Percentiles rank a stretch among this genome's conserved stretches.
These are phyloP conservation scores for Loriculus beryllinus DNA, from an alignment of 2,797 vertebrate species.

Conservation along the genomic window DNA sequence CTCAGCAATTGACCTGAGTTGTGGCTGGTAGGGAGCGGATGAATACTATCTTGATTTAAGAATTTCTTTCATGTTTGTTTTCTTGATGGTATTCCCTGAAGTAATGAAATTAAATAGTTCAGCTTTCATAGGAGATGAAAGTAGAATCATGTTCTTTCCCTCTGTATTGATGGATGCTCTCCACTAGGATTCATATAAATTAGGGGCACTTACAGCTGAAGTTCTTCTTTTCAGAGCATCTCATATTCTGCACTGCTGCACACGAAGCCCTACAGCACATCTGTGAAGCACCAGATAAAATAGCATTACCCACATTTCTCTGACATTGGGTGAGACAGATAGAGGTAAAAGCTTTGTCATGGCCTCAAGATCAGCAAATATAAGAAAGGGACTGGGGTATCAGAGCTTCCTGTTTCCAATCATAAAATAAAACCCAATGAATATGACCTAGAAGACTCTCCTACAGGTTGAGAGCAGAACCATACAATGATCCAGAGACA, in stretches of 20 bases:
- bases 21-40: neutral
- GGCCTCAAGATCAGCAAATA: neutral
- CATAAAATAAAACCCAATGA: neutral
- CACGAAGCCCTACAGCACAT: neutral
- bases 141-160: neutral
- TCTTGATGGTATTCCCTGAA: neutral
- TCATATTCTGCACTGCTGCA: neutral
- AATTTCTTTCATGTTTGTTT: neutral
- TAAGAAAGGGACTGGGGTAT: neutral
- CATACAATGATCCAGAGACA: rapidly evolving
- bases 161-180: neutral
- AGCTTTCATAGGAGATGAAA: neutral
- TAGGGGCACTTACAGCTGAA: neutral
- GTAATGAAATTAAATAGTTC: neutral
- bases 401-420: neutral
- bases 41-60: neutral
- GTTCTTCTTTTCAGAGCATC: neutral
- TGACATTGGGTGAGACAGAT: neutral
- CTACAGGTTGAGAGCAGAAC: neutral
- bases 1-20: neutral
- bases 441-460: neutral
- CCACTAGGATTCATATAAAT: neutral
- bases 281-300: neutral
- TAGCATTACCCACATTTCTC: neutral
- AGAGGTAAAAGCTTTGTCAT: neutral